phyloP scores from a whole-genome alignment of 2,113 vertebrate species.

The Procavia capensis region DNA sequence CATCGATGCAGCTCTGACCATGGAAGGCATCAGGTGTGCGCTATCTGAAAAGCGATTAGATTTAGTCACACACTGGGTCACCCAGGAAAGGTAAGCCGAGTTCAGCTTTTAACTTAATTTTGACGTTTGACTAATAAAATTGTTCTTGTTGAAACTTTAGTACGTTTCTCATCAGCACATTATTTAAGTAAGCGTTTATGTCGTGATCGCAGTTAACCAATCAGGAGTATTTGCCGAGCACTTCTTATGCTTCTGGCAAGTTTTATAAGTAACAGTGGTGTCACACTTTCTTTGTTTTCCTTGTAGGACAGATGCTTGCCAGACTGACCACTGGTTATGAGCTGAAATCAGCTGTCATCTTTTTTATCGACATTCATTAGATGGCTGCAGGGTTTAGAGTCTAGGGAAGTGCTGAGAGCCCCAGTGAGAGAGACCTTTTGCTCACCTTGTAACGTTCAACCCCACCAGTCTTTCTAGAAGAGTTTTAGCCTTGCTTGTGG shows the following conservation, averaged over 20 bases:
- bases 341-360: constrained; percentile 1
- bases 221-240: neutral
- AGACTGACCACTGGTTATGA: neutral
- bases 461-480: constrained; percentile 20
- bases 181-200: constrained; percentile 44
- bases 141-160: constrained; percentile 49
- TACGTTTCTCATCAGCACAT: constrained; percentile 12
- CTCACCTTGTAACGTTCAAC: constrained; percentile 48
- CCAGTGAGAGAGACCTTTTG: neutral
- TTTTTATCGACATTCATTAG: constrained; percentile 36
- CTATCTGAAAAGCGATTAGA: constrained; percentile 84
- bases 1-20: constrained; percentile 82
- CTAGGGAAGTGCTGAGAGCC: neutral
- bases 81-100: constrained; percentile 86
- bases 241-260: constrained; percentile 12
- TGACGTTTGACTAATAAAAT: constrained; percentile 46
- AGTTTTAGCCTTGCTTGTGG: constrained; percentile 40
- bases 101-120: constrained; percentile 44
- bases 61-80: constrained; percentile 87
- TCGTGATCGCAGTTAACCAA: neutral
- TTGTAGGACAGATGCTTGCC: constrained; percentile 16
- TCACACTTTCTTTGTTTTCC: constrained; percentile 21
- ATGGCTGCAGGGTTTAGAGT: neutral
- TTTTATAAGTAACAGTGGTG: neutral
- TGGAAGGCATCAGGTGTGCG: constrained; percentile 85